phyloP scores from a whole-genome alignment of 2,888 invertebrate species.

The Chaetogeoica ovagalla region DNA sequence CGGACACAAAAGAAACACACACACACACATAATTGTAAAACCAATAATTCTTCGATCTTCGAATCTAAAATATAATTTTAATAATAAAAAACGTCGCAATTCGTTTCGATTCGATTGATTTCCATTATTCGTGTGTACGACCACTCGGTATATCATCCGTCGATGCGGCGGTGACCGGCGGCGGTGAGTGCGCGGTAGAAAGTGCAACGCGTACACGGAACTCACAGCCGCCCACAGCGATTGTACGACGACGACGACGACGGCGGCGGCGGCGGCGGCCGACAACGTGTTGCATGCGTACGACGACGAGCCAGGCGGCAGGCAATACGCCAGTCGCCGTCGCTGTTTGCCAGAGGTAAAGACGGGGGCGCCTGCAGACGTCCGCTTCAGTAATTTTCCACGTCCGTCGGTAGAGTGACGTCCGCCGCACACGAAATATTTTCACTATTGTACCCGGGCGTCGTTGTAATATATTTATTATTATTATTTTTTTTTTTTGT shows the following conservation, averaged over 20 bases:
- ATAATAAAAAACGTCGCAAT: too few relatives aligned
- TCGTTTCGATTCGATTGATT: too few relatives aligned
- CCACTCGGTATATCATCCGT: constrained; percentile 10
- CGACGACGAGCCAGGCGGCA: constrained; percentile 13
- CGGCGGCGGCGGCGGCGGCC: constrained; percentile 1
- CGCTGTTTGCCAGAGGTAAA: neutral
- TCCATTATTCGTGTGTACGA: neutral
- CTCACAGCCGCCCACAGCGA: constrained; percentile 16
- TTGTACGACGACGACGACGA: too few relatives aligned
- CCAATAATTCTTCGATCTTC: too few relatives aligned
- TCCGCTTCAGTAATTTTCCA: neutral
- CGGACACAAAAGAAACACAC: too few relatives aligned
- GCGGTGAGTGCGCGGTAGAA: constrained; percentile 4
- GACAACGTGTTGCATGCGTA: constrained; percentile 52
- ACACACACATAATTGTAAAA: too few relatives aligned
- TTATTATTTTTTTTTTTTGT: neutral
- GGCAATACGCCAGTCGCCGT: constrained; percentile 10
- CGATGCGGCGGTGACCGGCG: neutral
- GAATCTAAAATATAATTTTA: too few relatives aligned
- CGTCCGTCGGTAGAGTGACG: neutral
- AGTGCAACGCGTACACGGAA: constrained; percentile 7
- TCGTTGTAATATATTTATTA: too few relatives aligned
- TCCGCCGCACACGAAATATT: neutral
- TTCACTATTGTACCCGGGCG: neutral
- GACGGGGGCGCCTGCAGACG: too few relatives aligned